Evolutionary conservation across 2,888 invertebrate genomes (phyloP), one percentile per base, ranked within the genome.

Genomic region (Limnephilus lunatus): DNA sequence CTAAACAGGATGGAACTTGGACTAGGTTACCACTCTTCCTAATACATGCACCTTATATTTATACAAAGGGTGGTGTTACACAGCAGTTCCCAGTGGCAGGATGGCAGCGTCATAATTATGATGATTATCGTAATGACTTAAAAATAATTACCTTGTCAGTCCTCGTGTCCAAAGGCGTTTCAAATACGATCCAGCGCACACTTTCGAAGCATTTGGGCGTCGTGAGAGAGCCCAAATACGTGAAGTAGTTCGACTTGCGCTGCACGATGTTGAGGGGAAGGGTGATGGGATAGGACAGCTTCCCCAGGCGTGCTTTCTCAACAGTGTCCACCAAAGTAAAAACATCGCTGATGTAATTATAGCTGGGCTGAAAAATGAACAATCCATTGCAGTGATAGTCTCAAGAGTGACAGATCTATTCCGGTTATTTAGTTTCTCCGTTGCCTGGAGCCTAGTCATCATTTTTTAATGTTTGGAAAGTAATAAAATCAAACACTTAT

Each of bases 171-270:
- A 87, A 86, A 80, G 81, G 31, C 7, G 48, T 87, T 25, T 86
- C 81, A 91, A 11, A 86, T 15, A 97, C 94, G 93, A 97, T 96
- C 97, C 97, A 97, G 88, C 96, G 95, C 5, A 96, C 96, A 12
- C 96, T 96, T 94, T 97, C 96, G 25, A 95, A 96, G 94, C 96
- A 97, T 0, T 97, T 97, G 7, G 97, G 97, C 92, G 95, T 95
- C 0, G 96, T 96, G 25, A 97, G 94, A 0, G 97, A 97, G 0
- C 97, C 97, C 4, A 94, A 95, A 94, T 97, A 97, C 32, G 95
- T 95, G 93, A 96, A 97, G 94, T 96, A 97, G 7, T 44, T 32
- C 12, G 80, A 25, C 11, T 53, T 32, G 32, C 68, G n/a, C n/a
- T 68, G 35, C 35, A 89, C 80, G 25, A 89, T 30, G 11, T 80